A percentile compares a stretch with the other conserved stretches of the same genome.
Conservation (phyloP, 2,797 vertebrate genomes). For the Avahi laniger region DNA sequence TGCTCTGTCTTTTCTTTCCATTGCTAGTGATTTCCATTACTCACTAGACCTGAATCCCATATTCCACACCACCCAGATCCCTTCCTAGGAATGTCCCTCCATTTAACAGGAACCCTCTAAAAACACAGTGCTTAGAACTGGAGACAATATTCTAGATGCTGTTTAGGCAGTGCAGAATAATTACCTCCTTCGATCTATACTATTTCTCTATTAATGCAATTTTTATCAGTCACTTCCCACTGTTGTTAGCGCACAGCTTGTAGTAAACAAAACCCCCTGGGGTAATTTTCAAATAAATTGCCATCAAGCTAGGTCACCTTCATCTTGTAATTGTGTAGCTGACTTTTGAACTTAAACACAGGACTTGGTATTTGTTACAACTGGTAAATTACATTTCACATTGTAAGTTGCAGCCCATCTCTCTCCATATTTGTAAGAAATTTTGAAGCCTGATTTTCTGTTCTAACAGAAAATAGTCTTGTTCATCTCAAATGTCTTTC, state of each 20-base stretch:
- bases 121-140: not conserved
- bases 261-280: constrained; percentile 20
- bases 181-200: not conserved
- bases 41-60: not conserved
- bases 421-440: not conserved
- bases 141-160: not conserved
- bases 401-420: constrained; percentile 3
- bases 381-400: constrained; percentile 42
- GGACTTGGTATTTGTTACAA: constrained; percentile 48
- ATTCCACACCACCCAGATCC: not conserved
- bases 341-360: constrained; percentile 60
- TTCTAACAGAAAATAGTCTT: not conserved
- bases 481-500: not conserved
- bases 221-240: constrained; percentile 50
- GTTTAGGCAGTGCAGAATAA: constrained; percentile 31
- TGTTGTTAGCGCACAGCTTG: constrained; percentile 3
- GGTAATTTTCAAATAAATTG: constrained; percentile 58
- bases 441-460: constrained; percentile 11
- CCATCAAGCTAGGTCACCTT: constrained; percentile 64
- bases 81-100: not conserved
- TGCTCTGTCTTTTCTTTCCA: not conserved
- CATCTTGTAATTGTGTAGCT: constrained; percentile 44
- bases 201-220: constrained; percentile 45
- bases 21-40: not conserved
- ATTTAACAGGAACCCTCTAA: not conserved